phyloP scores from a whole-genome alignment of 2,113 vertebrate genomes.

The Gasterosteus aculeatus region DNA sequence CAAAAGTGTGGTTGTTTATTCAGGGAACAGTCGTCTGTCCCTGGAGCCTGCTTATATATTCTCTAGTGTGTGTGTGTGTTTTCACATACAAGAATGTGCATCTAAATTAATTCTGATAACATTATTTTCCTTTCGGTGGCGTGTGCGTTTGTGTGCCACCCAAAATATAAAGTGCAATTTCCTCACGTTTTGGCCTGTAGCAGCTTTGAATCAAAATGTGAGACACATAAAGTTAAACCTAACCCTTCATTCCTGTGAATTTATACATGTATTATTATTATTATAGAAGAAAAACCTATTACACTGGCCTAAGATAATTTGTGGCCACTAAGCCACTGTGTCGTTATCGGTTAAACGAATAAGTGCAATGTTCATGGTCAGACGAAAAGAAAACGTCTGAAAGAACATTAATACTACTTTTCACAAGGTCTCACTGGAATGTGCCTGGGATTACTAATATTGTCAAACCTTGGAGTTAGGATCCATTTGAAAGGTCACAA shows the following conservation, averaged over 20 bases:
- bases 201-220: slow-evolving; percentile 32
- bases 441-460: background rate
- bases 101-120: slow-evolving; percentile 60
- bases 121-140: slow-evolving; percentile 10
- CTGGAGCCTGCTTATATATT: slow-evolving; percentile 62
- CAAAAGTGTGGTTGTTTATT: slow-evolving; percentile 61
- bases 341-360: background rate
- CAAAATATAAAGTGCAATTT: slow-evolving; percentile 1
- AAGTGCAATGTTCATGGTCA: slow-evolving; percentile 26
- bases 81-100: slow-evolving; percentile 42
- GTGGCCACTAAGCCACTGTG: background rate
- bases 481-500: background rate
- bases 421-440: background rate
- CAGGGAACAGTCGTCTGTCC: slow-evolving; percentile 56
- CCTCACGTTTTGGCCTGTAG: slow-evolving; percentile 23
- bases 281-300: background rate
- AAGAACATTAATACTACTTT: background rate
- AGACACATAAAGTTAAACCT: slow-evolving; percentile 48
- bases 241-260: slow-evolving; percentile 34
- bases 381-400: background rate
- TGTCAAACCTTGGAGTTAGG: background rate
- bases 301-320: background rate
- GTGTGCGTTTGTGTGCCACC: slow-evolving; percentile 26
- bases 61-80: slow-evolving; percentile 32
- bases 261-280: slow-evolving; percentile 38